Percentiles rank a stretch among this genome's conserved stretches.
Conservation (phyloP, 2,113 vertebrate genomes). For the Antidorcas marsupialis region DNA sequence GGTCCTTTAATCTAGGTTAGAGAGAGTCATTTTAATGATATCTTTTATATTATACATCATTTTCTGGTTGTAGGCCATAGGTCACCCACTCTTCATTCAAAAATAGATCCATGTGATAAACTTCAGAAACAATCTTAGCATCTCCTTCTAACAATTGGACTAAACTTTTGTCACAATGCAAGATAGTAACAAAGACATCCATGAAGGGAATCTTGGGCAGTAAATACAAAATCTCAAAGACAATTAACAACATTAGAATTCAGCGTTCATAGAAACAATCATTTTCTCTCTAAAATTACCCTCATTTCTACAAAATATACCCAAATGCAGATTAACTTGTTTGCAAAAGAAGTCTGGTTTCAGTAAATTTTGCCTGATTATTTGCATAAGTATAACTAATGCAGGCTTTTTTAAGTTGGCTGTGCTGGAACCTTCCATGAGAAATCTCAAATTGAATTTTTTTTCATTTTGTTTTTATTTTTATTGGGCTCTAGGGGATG, state of each 20-base stretch:
- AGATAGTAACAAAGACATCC: neutral
- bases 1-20: neutral
- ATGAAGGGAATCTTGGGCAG: neutral
- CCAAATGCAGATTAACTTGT: neutral
- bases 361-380: neutral
- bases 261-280: neutral
- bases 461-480: too few relatives aligned
- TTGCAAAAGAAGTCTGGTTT: neutral
- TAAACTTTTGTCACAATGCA: neutral
- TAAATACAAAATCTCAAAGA: neutral
- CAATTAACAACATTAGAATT: neutral
- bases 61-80: neutral
- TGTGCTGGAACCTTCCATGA: neutral
- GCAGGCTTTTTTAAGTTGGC: neutral
- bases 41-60: neutral
- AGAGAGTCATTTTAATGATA: neutral
- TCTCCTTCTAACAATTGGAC: neutral
- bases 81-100: neutral
- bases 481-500: too few relatives aligned
- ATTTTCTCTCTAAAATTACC: neutral
- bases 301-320: neutral
- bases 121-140: neutral
- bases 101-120: neutral
- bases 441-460: neutral
- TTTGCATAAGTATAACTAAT: neutral